Conservation (phyloP, 2,797 vertebrate species). For the Myotis findleyi region DNA sequence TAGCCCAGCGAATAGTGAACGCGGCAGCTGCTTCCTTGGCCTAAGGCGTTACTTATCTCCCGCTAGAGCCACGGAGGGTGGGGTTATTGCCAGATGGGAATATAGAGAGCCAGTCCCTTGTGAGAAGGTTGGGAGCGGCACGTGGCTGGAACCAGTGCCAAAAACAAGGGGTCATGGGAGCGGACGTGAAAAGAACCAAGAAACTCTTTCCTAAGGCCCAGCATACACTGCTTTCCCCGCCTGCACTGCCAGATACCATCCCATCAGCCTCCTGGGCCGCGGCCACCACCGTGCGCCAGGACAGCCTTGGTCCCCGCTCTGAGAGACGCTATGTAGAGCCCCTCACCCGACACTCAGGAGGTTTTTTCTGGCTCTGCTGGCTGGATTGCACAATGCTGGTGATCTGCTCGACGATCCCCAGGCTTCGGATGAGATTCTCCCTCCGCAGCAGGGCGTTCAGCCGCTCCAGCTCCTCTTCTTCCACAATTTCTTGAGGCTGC, state of each 20-base stretch:
- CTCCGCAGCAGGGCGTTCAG: slow-evolving; percentile 83
- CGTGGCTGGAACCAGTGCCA: not conserved
- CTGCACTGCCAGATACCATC: not conserved
- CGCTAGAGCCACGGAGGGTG: not conserved
- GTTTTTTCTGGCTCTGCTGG: not conserved
- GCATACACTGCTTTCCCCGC: not conserved
- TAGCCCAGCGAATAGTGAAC: slow-evolving; percentile 15
- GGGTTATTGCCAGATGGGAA: not conserved
- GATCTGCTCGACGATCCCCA: slow-evolving; percentile 84
- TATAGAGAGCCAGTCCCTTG: slow-evolving; percentile 18
- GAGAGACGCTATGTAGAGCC: not conserved
- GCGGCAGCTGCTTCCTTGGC: slow-evolving; percentile 29
- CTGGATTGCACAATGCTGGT: slow-evolving; percentile 71
- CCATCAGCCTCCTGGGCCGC: not conserved
- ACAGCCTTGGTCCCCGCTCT: slow-evolving; percentile 37
- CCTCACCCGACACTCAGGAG: slow-evolving; percentile 76
- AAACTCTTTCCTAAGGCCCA: slow-evolving; percentile 17
- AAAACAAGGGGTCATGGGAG: not conserved
- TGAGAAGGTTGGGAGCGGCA: not conserved
- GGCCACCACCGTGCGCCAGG: not conserved
- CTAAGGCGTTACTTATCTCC: slow-evolving; percentile 45
- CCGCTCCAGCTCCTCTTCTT: slow-evolving; percentile 86
- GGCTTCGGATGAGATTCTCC: slow-evolving; percentile 84
- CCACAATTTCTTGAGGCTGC: slow-evolving; percentile 86
- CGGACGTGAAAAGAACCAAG: not conserved